Base-by-base conservation (phyloP, 2,113 vertebrate species). In the Neolamprologus fasciatus region DNA sequence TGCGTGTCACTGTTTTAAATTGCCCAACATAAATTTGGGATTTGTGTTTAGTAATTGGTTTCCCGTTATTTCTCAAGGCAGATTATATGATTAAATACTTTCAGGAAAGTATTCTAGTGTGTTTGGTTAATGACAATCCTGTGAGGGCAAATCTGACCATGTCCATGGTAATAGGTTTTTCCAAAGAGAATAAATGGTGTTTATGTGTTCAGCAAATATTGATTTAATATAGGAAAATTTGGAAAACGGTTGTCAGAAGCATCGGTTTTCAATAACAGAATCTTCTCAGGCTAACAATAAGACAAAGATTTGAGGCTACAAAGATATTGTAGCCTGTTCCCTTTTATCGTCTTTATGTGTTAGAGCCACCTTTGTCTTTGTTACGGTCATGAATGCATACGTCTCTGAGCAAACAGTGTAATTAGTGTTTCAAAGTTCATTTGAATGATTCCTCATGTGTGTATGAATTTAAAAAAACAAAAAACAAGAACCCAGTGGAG, bases 231-330 rank as follows among this genome's bases (percentile, higher is more conserved):
- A 87, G 88, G 84, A 91, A 89, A 8, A 40, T 53, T 51, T 42
- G 12, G 35, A 47, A 37, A 61, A 33, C 21, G 8, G 53, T 53
- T 86, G 40, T 85, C 63, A 47, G 42, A 81, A 76, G 76, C 40
- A 73, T 80, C 17, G 3, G 54, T 76, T 76, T 82, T 19, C 35
- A 16, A 33, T 12, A 55, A 79, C 19, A 57, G 40, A 84, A 47
- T 91, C 55, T 83, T 88, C 92, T 94, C 92, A 94, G 93, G 94
- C 92, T 66, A 86, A 81, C 45, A 54, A 71, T 26, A 21, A 5
- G 6, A 82, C 82, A 4, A 66, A 40, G 51, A 63, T 35, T 63
- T 63, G 17, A 63, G 17, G 31, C 31, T 63, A 7, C 58, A 35
- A 35, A 66, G 61, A 66, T 66, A 66, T 13, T n/a, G 31, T n/a